Evolutionary conservation across 2,888 invertebrate genomes (phyloP), one percentile per base, ranked within the genome.

Genomic region (Diarsia dahlii): DNA sequence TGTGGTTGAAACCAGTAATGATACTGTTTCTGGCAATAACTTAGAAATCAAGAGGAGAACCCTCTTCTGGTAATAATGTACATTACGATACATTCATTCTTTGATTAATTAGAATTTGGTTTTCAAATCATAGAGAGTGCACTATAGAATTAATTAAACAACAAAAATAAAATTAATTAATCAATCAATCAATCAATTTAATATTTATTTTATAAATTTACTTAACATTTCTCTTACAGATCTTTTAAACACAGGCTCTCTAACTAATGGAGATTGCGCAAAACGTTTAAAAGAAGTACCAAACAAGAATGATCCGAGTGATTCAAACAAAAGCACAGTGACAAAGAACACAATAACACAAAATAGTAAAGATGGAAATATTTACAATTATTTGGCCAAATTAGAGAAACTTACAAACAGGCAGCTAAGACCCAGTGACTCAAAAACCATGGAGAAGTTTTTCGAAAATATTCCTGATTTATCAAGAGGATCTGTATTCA

Each of bases 381-480:
- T 71, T 34, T 69, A 72, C n/a, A 71, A 67, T 69, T 85, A 81
- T 71, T 79, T 84, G 34, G 71, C 63, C 10, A 92, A 91, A 84
- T 78, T 95, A 74, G 78, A 89, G 56, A 91, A 87, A 78, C 80
- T 94, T 23, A 88, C 85, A 67, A 90, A 81, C 13, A 90, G 94
- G 78, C 87, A 86, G 65, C 70, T 84, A 3, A 92, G 87, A 82
- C 84, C 89, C 3, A 82, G 81, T 74, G 80, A 89, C 74, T 72
- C 78, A 39, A 87, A 86, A 78, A 84, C 56, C 15, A 56, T 91
- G 9, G 86, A 91, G 46, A 89, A 88, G 65, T 80, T 72, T 84
- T 94, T 95, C 69, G 88, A 91, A 64, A 87, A 86, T 71, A 71
- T 96, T 58, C 95, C 95, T 39, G 92, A 94, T 74, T 84, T 95